phyloP scores from a whole-genome alignment of 1,140 invertebrate species.

The Lucilia cuprina region DNA sequence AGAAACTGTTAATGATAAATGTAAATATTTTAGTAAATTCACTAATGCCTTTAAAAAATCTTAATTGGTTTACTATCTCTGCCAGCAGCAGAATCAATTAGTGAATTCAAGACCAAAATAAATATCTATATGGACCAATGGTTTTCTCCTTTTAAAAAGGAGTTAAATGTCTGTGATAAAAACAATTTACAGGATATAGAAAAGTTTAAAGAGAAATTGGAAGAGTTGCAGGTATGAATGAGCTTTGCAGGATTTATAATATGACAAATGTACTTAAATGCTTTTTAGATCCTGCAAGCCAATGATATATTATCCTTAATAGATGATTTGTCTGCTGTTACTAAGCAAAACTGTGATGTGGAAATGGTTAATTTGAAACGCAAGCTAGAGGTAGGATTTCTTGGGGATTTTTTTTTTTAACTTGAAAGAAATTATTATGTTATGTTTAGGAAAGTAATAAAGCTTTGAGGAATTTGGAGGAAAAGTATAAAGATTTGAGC shows the following conservation, averaged over 20 bases:
- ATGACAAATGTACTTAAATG: too few relatives aligned
- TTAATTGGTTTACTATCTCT: neutral
- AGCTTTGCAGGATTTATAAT: too few relatives aligned
- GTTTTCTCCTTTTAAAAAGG: neutral
- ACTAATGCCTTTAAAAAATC: too few relatives aligned
- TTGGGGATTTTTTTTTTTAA: too few relatives aligned
- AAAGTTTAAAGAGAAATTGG: neutral
- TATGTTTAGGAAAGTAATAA: conserved; percentile 3
- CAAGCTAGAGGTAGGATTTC: neutral
- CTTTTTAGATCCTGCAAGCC: conserved; percentile 23
- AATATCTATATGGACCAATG: neutral
- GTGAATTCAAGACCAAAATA: conserved; percentile 42
- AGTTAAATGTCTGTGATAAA: neutral
- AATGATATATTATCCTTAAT: conserved; percentile 23
- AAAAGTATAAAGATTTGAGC: neutral
- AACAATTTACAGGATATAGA: too few relatives aligned
- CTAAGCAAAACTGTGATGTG: neutral
- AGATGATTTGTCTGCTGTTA: conserved; percentile 7
- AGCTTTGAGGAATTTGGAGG: conserved; percentile 10
- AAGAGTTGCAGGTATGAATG: neutral
- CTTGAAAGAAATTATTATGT: too few relatives aligned
- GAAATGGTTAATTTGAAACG: conserved; percentile 19
- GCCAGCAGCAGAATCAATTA: conserved; percentile 39
- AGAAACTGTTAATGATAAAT: neutral
- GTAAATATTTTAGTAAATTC: conserved; percentile 33